Conservation (phyloP, 2,888 invertebrate species). For the Mythimna vitellina region DNA sequence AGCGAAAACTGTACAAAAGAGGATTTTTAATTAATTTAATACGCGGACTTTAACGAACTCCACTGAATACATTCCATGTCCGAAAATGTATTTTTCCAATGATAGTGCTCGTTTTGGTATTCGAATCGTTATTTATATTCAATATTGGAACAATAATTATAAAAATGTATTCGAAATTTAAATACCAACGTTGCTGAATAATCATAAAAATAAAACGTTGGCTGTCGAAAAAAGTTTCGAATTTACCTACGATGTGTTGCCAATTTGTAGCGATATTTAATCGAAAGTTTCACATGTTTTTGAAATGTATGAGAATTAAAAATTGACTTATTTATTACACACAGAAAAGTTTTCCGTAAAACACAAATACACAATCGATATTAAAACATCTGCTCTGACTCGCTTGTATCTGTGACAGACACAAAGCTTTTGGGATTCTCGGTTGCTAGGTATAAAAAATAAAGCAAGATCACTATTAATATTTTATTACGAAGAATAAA, state of each 20-base stretch:
- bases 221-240: neutral
- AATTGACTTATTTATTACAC: neutral
- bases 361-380: neutral
- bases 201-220: neutral
- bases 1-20: neutral
- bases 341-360: neutral
- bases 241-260: neutral
- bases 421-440: neutral
- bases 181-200: neutral
- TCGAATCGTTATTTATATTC: slow-evolving; percentile 29
- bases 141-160: slow-evolving; percentile 30
- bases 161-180: slow-evolving; percentile 5
- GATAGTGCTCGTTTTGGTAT: slow-evolving; percentile 24
- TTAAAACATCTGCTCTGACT: slow-evolving; percentile 1
- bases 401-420: neutral
- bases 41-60: slow-evolving; percentile 3
- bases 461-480: slow-evolving; percentile 1
- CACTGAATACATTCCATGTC: slow-evolving; percentile 4
- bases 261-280: slow-evolving; percentile 32
- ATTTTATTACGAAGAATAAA: slow-evolving; percentile 4
- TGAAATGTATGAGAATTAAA: neutral
- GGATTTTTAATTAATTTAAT: slow-evolving; percentile 17
- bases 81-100: slow-evolving; percentile 1
- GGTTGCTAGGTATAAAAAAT: neutral
- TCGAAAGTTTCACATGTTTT: slow-evolving; percentile 3